A percentile compares a stretch with the other conserved stretches of the same genome.
These are phyloP conservation scores for Hirtodrosophila confusa DNA, from an alignment of 2,888 invertebrate genomes.

Conservation along the genomic window DNA sequence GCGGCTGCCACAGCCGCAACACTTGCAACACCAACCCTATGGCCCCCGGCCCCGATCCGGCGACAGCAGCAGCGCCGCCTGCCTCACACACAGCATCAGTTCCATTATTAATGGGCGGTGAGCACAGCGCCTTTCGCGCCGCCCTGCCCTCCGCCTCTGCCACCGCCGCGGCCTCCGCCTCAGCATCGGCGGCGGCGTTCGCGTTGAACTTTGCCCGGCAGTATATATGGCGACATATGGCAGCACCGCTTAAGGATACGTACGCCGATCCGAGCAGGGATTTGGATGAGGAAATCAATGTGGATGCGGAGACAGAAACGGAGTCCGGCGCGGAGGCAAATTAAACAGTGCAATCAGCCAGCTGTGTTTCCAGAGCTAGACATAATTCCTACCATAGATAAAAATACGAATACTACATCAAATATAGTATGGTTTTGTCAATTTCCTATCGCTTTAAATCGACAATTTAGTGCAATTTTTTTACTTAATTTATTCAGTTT, in stretches of 20 bases:
- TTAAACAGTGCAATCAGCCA: conserved; percentile 38
- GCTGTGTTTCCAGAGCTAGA: conserved; percentile 14
- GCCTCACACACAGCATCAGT: conserved; percentile 84
- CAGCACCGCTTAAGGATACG: conserved; percentile 30
- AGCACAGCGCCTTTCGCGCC: conserved; percentile 94
- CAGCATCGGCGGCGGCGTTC: conserved; percentile 86
- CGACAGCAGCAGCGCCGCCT: conserved; percentile 58
- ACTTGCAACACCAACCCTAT: conserved; percentile 39
- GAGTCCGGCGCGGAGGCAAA: conserved; percentile 78
- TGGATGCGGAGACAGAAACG: conserved; percentile 86
- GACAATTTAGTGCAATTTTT: conserved; percentile 72
- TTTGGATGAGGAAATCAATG: conserved; percentile 90
- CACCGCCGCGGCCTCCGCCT: conserved; percentile 84
- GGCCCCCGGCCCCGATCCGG: conserved; percentile 35
- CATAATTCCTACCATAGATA: conserved; percentile 14
- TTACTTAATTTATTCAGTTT: conserved; percentile 69
- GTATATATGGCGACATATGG: conserved; percentile 72
- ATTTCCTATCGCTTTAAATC: conserved; percentile 65
- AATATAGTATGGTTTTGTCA: conserved; percentile 23
- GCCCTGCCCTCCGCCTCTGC: conserved; percentile 84
- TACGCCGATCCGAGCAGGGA: conserved; percentile 18
- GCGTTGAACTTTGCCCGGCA: conserved; percentile 82
- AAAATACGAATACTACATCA: conserved; percentile 1
- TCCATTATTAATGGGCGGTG: conserved; percentile 92
- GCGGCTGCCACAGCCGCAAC: conserved; percentile 9